A percentile compares a stretch with the other conserved stretches of the same genome.
These are phyloP conservation scores for Phodopus roborovskii DNA, from an alignment of 2,113 vertebrate genomes.

Conservation along the genomic window DNA sequence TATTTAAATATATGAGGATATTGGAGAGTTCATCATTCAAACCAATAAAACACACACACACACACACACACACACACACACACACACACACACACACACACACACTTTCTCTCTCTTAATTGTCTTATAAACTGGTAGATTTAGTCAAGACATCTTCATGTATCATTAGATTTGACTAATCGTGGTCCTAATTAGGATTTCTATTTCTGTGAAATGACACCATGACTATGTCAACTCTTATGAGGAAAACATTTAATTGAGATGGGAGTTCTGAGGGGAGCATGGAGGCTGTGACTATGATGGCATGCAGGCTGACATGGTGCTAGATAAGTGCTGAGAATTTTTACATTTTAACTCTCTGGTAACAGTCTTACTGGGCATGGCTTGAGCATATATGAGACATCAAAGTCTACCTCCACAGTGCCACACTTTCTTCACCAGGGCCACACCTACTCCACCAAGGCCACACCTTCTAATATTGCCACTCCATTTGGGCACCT, in stretches of 20 bases:
- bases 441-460: background rate
- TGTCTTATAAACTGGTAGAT: background rate
- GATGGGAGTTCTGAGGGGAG: background rate
- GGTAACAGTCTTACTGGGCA: background rate
- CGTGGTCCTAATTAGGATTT: background rate
- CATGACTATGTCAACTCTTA: background rate
- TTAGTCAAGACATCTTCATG: background rate
- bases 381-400: background rate
- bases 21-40: background rate
- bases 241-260: background rate
- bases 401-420: background rate
- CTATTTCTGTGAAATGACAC: background rate
- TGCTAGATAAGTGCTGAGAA: background rate
- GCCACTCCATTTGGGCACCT: background rate
- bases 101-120: background rate
- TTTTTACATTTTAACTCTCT: background rate
- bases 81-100: no score
- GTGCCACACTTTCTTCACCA: background rate
- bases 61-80: no score
- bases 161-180: background rate
- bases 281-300: background rate
- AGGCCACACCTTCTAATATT: background rate
- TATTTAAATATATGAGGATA: background rate
- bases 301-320: background rate
- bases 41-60: background rate